These are phyloP conservation scores for Parthenolecanium corni DNA, from an alignment of 2,888 invertebrate species.

Conservation along the genomic window DNA sequence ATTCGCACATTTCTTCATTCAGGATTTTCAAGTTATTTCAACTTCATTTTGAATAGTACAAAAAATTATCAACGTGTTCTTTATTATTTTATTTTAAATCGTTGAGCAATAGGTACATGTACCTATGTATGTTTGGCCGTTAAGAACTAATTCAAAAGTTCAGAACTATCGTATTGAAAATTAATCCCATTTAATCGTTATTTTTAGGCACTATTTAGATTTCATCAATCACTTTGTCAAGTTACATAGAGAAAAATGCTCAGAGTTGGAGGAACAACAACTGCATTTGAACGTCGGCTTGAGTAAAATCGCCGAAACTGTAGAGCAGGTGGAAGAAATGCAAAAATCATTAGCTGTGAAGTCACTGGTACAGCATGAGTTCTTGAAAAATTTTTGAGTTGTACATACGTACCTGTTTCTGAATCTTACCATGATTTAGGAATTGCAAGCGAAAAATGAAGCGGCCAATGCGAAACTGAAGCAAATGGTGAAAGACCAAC, in stretches of 20 bases:
- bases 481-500: conserved; percentile 99
- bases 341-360: conserved; percentile 97
- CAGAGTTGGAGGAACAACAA: conserved; percentile 97
- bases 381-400: not conserved
- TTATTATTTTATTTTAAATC: too few species aligned
- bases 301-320: conserved; percentile 97
- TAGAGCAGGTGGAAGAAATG: conserved; percentile 98
- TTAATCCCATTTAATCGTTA: too few species aligned
- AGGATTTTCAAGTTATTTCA: too few species aligned
- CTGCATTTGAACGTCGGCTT: conserved; percentile 96
- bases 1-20: not conserved
- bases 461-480: conserved; percentile 97
- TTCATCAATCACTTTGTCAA: conserved; percentile 99
- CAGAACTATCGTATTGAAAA: too few species aligned
- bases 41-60: too few species aligned
- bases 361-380: conserved; percentile 50
- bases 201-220: conserved; percentile 83
- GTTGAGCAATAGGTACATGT: too few species aligned
- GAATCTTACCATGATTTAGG: conserved; percentile 40
- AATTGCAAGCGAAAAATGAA: conserved; percentile 92
- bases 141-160: too few species aligned
- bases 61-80: too few species aligned
- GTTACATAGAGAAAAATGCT: conserved; percentile 91
- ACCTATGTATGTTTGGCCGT: too few species aligned
- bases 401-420: not conserved